Conservation (phyloP, 2,797 vertebrate species). For the Protosalanx chinensis region DNA sequence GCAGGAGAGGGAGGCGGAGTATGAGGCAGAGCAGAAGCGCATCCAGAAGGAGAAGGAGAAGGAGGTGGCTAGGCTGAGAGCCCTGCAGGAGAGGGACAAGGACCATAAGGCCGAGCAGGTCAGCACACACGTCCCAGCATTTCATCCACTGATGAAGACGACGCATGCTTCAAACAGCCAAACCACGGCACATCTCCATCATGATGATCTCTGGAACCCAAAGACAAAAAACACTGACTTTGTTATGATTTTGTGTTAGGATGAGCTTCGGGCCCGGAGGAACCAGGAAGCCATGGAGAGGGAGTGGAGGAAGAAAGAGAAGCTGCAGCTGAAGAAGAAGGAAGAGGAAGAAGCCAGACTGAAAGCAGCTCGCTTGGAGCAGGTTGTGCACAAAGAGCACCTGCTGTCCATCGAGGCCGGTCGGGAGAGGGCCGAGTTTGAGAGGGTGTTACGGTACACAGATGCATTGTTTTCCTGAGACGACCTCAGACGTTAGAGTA, state of each 20-base stretch:
- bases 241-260: constrained; percentile 60
- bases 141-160: neutral
- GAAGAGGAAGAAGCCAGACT: constrained; percentile 63
- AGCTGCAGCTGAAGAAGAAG: constrained; percentile 62
- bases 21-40: constrained; percentile 78
- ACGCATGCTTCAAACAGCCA: neutral
- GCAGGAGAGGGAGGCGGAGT: constrained; percentile 80
- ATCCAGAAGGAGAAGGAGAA: constrained; percentile 83
- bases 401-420: constrained; percentile 75
- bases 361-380: constrained; percentile 69
- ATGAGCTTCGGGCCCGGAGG: constrained; percentile 82
- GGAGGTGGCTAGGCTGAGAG: constrained; percentile 78
- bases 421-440: constrained; percentile 78
- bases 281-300: constrained; percentile 81
- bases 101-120: constrained; percentile 87
- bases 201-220: neutral
- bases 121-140: constrained; percentile 1
- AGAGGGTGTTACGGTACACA: constrained; percentile 70
- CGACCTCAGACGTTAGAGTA: neutral
- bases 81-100: constrained; percentile 77
- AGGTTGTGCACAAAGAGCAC: constrained; percentile 79
- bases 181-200: neutral
- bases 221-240: neutral
- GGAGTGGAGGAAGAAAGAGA: constrained; percentile 84
- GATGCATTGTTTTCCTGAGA: neutral